These are phyloP conservation scores for Saguinus midas DNA, from an alignment of 2,113 vertebrate species.

Conservation along the genomic window DNA sequence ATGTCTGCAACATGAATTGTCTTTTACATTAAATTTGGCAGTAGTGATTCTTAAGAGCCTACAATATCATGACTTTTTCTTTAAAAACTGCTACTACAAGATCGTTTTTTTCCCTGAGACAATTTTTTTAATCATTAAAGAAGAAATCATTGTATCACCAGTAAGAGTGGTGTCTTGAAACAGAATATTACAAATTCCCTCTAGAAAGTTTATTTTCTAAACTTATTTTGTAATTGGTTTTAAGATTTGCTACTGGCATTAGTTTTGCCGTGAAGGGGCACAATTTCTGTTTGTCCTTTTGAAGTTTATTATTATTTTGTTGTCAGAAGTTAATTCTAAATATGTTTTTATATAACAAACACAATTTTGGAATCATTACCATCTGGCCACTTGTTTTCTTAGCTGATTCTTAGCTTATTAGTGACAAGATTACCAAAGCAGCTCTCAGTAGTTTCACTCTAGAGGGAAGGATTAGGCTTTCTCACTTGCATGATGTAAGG, in stretches of 20 bases:
- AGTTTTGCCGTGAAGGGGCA: neutral
- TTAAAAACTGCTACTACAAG: neutral
- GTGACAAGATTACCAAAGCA: neutral
- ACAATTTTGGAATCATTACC: neutral
- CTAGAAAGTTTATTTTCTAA: neutral
- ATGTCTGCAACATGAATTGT: neutral
- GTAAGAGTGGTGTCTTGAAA: neutral
- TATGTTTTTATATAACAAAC: neutral
- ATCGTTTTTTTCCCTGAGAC: neutral
- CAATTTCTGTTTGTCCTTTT: neutral
- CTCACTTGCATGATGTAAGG: neutral
- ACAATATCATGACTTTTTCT: neutral
- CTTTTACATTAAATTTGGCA: constrained; percentile 22
- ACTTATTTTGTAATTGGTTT: neutral
- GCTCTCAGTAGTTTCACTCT: neutral
- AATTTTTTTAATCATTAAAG: neutral
- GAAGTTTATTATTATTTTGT: neutral
- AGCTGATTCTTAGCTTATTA: neutral
- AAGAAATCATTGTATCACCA: neutral
- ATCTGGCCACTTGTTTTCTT: neutral
- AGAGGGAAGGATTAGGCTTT: neutral
- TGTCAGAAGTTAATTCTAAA: neutral
- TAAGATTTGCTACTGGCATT: neutral
- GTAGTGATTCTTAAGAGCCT: neutral
- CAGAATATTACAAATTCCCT: constrained; percentile 10